A percentile compares a stretch with the other conserved stretches of the same genome.
Conservation (phyloP, 2,113 vertebrate genomes). For the Dromiciops gliroides region DNA sequence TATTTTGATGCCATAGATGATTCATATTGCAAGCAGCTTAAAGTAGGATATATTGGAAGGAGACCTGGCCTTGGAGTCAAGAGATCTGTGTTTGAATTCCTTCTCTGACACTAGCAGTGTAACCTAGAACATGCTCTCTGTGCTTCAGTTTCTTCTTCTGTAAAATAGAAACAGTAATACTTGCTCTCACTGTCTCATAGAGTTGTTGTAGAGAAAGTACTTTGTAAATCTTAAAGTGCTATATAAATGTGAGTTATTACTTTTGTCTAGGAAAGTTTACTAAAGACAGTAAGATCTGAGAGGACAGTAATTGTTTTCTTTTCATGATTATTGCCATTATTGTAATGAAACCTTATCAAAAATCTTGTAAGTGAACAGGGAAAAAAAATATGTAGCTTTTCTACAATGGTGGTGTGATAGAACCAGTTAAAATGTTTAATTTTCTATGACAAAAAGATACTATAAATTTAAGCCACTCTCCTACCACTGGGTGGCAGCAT, state of each 20-base stretch:
- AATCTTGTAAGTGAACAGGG: not conserved
- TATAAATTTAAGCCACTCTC: not conserved
- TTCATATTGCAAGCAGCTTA: too few relatives aligned
- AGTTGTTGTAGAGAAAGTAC: not conserved
- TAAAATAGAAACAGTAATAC: not conserved
- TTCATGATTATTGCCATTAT: not conserved
- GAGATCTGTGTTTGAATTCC: not conserved
- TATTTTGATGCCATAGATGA: too few relatives aligned
- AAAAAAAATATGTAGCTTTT: not conserved
- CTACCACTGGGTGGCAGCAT: not conserved
- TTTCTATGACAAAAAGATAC: not conserved
- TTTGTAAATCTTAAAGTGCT: not conserved
- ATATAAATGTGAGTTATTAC: not conserved
- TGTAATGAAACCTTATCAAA: not conserved
- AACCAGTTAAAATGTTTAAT: not conserved
- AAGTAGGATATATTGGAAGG: not conserved
- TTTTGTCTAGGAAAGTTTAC: not conserved
- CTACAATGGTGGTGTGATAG: not conserved
- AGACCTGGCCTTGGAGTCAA: not conserved
- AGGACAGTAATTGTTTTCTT: not conserved
- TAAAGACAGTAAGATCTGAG: not conserved
- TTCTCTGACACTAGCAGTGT: not conserved
- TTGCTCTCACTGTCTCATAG: not conserved
- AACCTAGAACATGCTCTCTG: not conserved
- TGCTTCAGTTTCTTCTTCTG: not conserved